phyloP scores from a whole-genome alignment of 1,140 invertebrate species.

The Platyura marginata region DNA sequence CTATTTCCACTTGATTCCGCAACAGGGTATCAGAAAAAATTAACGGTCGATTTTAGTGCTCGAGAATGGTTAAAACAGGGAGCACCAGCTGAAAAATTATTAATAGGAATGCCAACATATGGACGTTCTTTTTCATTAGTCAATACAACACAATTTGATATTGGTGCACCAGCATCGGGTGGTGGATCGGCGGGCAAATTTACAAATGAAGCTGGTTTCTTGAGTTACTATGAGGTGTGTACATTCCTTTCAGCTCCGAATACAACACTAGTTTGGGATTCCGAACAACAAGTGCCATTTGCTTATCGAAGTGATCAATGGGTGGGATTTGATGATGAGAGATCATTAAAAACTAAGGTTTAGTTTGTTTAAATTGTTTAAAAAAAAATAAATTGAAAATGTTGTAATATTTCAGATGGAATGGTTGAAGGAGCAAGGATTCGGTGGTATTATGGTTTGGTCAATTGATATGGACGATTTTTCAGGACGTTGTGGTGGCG shows the following conservation, averaged over 20 bases:
- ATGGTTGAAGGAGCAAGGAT: constrained; percentile 85
- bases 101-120: constrained; percentile 91
- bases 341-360: constrained; percentile 84
- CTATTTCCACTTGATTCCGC: constrained; percentile 75
- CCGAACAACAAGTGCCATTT: constrained; percentile 88
- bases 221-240: constrained; percentile 92
- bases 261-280: constrained; percentile 89
- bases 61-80: constrained; percentile 87
- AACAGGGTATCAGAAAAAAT: constrained; percentile 74
- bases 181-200: constrained; percentile 69
- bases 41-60: constrained; percentile 79
- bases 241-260: constrained; percentile 80
- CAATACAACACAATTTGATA: constrained; percentile 73
- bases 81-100: constrained; percentile 84
- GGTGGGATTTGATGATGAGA: constrained; percentile 91
- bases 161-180: constrained; percentile 75
- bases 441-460: constrained; percentile 96
- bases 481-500: constrained; percentile 69
- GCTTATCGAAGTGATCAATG: constrained; percentile 82
- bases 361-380: too few relatives aligned
- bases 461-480: constrained; percentile 94
- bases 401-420: constrained; percentile 62
- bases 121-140: constrained; percentile 87
- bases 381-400: too few relatives aligned
- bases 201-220: constrained; percentile 75